These are phyloP conservation scores for Mastigias papua DNA, from an alignment of 30 jellyfish, hydroid and myxozoan species.

Conservation along the genomic window DNA sequence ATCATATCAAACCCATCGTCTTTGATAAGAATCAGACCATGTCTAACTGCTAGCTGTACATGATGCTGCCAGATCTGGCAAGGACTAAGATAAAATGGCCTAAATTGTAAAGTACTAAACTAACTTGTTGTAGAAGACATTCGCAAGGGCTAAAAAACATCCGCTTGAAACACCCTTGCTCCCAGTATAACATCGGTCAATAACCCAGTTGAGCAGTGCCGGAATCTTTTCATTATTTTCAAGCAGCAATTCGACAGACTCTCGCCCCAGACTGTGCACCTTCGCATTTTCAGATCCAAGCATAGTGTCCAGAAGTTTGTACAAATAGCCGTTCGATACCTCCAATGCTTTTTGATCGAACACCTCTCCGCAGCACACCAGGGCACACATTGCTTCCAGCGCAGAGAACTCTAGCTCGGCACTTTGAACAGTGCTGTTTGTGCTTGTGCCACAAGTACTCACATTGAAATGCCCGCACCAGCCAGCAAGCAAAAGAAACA, in stretches of 20 bases:
- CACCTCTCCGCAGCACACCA: constrained; percentile 98
- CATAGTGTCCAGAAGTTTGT: constrained; percentile 94
- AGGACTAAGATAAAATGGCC: no score
- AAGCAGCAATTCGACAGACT: constrained; percentile 92
- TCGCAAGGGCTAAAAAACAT: constrained; percentile 95
- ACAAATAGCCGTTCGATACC: constrained; percentile 97
- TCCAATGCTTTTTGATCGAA: constrained; percentile 97
- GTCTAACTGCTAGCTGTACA: no score
- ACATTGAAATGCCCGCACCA: constrained; percentile 99
- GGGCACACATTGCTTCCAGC: constrained; percentile 98
- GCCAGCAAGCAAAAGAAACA: constrained; percentile 94
- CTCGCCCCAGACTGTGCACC: constrained; percentile 94
- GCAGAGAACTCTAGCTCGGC: constrained; percentile 97
- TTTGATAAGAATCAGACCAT: no score
- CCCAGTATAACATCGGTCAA: constrained; percentile 97
- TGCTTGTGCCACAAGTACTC: constrained; percentile 88
- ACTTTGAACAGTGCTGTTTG: constrained; percentile 79
- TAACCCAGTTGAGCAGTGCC: constrained; percentile 92
- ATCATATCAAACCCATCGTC: no score
- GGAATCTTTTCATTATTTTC: constrained; percentile 98
- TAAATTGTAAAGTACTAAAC: neutral
- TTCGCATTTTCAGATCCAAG: constrained; percentile 88
- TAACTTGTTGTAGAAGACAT: constrained; percentile 93
- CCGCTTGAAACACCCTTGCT: constrained; percentile 93
- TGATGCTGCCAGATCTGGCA: no score